phyloP scores from a whole-genome alignment of 2,888 invertebrate species.

The Scrobipalpa atriplicella region DNA sequence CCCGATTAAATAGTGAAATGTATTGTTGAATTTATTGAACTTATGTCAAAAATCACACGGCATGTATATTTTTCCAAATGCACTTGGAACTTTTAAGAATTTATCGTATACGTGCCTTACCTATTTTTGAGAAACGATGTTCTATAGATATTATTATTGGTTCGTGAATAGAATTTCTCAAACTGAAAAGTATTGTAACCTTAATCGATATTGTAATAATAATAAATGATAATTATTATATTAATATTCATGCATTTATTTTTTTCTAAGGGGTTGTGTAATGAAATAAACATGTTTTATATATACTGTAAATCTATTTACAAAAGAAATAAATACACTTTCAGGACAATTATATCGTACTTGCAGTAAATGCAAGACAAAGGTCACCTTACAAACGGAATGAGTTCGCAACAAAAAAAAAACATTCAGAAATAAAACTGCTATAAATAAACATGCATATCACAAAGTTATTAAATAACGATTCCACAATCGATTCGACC shows the following conservation, averaged over 20 bases:
- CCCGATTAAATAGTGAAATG: too few species aligned
- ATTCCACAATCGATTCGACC: constrained; percentile 25
- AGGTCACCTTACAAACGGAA: constrained; percentile 54
- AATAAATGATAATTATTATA: constrained; percentile 3
- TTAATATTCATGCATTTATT: not conserved
- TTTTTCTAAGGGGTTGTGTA: not conserved
- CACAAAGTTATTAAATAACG: constrained; percentile 27
- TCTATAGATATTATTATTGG: constrained; percentile 3
- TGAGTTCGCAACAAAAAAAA: constrained; percentile 49
- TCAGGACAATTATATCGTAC: constrained; percentile 53
- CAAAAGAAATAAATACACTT: constrained; percentile 71
- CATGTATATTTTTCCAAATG: not conserved
- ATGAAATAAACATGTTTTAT: constrained; percentile 12
- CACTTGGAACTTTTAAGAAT: not conserved
- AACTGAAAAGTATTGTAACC: not conserved
- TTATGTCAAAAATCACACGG: not conserved
- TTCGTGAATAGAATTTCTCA: constrained; percentile 13
- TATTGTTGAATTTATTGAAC: not conserved
- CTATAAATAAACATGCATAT: constrained; percentile 43
- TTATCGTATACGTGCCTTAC: not conserved
- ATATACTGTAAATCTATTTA: constrained; percentile 64
- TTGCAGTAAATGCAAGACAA: constrained; percentile 55
- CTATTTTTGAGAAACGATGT: constrained; percentile 8
- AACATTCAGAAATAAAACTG: constrained; percentile 38
- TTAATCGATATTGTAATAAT: constrained; percentile 24